Percentiles rank a stretch among this genome's conserved stretches.
These are phyloP conservation scores for Desmodus rotundus DNA, from an alignment of 2,113 vertebrate species.

Conservation along the genomic window DNA sequence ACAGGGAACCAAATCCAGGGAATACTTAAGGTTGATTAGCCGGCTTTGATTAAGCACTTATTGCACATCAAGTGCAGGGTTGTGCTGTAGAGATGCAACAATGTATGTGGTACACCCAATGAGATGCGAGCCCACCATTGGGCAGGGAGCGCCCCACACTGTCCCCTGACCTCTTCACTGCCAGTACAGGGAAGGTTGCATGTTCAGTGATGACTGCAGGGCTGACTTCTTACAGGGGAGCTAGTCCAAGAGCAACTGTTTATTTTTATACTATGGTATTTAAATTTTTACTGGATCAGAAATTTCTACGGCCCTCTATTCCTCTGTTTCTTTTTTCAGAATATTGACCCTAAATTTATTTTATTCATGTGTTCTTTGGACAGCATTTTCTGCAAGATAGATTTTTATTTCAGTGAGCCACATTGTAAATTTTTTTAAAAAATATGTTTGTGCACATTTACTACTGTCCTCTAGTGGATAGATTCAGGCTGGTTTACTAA, in stretches of 20 bases:
- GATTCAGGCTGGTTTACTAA: neutral
- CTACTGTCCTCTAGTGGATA: neutral
- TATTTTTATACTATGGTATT: neutral
- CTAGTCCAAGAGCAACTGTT: neutral
- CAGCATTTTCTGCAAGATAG: neutral
- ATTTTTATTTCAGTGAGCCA: neutral
- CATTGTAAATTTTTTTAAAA: neutral
- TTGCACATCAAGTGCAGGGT: too few species aligned
- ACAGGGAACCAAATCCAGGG: neutral
- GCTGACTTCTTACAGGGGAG: neutral
- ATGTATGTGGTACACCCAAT: fast-evolving
- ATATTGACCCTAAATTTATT: neutral
- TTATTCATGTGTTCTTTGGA: neutral
- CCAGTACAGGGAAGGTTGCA: too few species aligned
- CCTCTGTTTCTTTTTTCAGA: neutral
- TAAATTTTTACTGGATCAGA: neutral
- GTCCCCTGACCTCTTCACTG: fast-evolving
- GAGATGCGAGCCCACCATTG: neutral
- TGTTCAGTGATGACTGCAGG: fast-evolving
- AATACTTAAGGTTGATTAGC: neutral
- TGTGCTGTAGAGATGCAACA: neutral
- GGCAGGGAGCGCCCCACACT: fast-evolving
- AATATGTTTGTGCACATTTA: neutral
- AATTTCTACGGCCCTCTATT: neutral
- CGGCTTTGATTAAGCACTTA: neutral